Base-by-base conservation (phyloP, 2,113 vertebrate genomes). In the Ictidomys tridecemlineatus region DNA sequence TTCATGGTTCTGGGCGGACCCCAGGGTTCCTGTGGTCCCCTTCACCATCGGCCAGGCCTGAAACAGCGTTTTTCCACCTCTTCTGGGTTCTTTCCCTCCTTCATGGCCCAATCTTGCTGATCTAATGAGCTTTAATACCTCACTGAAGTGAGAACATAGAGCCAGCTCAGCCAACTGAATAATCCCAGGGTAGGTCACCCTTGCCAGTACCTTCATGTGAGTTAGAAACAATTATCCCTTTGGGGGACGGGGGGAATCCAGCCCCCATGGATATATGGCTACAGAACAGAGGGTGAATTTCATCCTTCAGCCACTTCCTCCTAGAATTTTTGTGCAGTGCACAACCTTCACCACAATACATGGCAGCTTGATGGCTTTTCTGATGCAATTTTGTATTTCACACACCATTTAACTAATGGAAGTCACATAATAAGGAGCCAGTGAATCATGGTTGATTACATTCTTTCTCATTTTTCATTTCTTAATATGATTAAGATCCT, bases 391-490 rank as follows among this genome's bases (percentile, higher is more conserved):
- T 82, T 89, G 18, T 76, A 73, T 89, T 93, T 82, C 78, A 82
- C 73, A 88, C 42, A 30, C 89, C 87, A 82, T 77, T 92, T 95
- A 96, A 80, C 73, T 82, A 85, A 76, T 85, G n/a, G 83, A 89
- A 89, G 72, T 87, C 84, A 53, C 87, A 32, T 89, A 67, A 86
- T 56, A 95, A 48, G 53, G 22, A 73, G 61, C 67, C 77, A 79
- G 87, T 39, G 73, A 93, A 73, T 89, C 73, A 34, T 34, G 45
- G 74, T n/a, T 89, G 91, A 67, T 51, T 39, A 58, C 77, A 85
- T 34, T 91, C 32, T 83, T 91, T 65, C 87, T 96, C 74, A 70
- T 92, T 82, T 87, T 88, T 96, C 22, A 95, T 89, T 65, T 91
- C 74, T 48, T 86, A 83, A 39, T 89, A 51, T 56, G 83, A 95